Evolutionary conservation across 2,888 invertebrate genomes (phyloP).

Genomic region (Troilus luridus): DNA sequence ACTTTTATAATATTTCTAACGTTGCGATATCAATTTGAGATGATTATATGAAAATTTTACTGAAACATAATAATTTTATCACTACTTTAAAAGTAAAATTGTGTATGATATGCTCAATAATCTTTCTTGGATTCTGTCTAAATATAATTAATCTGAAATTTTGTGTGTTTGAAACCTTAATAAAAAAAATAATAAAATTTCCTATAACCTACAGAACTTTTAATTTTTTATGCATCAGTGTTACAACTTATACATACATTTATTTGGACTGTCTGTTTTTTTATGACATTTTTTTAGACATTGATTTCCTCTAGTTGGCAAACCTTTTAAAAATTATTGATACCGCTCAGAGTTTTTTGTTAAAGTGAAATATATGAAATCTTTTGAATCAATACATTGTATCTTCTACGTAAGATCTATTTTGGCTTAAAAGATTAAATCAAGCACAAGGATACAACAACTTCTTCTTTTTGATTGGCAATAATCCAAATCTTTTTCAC

Average conservation of each 20-base stretch:
- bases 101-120: neutral
- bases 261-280: neutral
- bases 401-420: neutral
- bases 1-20: neutral
- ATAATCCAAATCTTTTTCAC: neutral
- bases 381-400: neutral
- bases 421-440: neutral
- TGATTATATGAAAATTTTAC: neutral
- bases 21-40: neutral
- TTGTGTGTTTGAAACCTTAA: too few relatives aligned
- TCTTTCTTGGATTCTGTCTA: neutral
- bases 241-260: neutral
- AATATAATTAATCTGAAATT: too few relatives aligned
- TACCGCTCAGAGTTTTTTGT: neutral
- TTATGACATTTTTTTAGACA: neutral
- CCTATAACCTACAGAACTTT: too few relatives aligned
- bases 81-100: neutral
- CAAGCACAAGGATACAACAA: neutral
- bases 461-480: slow-evolving; percentile 44
- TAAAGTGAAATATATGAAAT: neutral
- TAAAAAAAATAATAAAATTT: too few relatives aligned
- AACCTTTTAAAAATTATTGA: neutral
- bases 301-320: neutral
- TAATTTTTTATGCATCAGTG: neutral
- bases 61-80: neutral